Evolutionary conservation across 2,113 vertebrate species (phyloP), one percentile per base, ranked within the genome.

Genomic region (Laticauda colubrina): DNA sequence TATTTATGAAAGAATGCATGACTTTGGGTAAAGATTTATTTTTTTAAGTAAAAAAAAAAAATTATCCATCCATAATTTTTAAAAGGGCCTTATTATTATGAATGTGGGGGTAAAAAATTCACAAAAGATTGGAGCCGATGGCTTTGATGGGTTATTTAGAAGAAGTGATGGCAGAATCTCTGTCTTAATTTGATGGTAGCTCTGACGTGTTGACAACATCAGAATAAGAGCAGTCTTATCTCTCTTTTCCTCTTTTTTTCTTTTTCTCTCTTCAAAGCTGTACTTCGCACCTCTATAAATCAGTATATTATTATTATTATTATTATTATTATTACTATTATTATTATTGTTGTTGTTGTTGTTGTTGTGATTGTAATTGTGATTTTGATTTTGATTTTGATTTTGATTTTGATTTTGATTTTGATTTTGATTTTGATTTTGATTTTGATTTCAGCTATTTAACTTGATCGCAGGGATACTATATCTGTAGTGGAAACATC

Each of bases 81-180:
- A 21, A 34, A 39, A 43, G 34, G 34, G 18, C 34, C 75, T 39
- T 81, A 39, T 81, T 39, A 81, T 81, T 39, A 39, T 1, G 34
- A 75, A 75, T 0, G n/a, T 7, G 15, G 61, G 11, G 11, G 3
- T 0, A 0, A 18, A n/a, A 69, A n/a, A 75, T 2, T 1, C 6
- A 1, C 7, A 1, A 81, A 21, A 81, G 15, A 81, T 20, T 39
- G 69, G 15, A 69, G n/a, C n/a, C 18, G 6, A 9, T 20, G 69
- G 69, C 69, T 3, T 39, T 75, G 69, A n/a, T 18, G 15, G n/a
- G n/a, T 39, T 81, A 75, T 75, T 81, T 81, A 39, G 34, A 75
- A 75, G 14, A 20, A 20, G n/a, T 1, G 69, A 81, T 39, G 34
- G 15, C 15, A 48, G 59, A 51, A n/a, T 51, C 14, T 29, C 57